Evolutionary conservation across 2,113 vertebrate genomes (phyloP).

Genomic region (Poecilia latipinna): DNA sequence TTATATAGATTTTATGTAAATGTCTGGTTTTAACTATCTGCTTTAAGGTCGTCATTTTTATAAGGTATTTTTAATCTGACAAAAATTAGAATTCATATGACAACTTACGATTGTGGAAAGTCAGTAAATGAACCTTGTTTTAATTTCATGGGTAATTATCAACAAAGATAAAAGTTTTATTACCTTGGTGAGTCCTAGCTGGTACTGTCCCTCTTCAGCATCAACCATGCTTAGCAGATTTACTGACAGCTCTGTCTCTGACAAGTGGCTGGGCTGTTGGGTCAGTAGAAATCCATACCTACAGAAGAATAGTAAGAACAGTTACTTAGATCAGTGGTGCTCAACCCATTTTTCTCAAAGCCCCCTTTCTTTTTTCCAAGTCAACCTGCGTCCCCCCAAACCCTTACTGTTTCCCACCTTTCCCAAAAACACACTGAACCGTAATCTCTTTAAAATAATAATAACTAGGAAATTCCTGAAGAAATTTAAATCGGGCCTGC

Average conservation of each 20-base stretch:
- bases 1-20: no score
- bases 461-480: no score
- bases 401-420: no score
- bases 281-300: slow-evolving; percentile 84
- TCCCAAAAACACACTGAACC: no score
- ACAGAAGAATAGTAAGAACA: neutral
- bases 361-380: no score
- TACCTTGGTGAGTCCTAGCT: slow-evolving; percentile 90
- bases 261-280: slow-evolving; percentile 26
- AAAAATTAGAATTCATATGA: neutral
- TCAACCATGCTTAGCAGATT: slow-evolving; percentile 78
- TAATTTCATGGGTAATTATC: neutral
- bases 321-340: neutral
- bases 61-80: neutral
- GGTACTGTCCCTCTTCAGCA: slow-evolving; percentile 80
- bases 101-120: no score
- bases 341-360: no score
- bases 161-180: neutral
- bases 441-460: no score
- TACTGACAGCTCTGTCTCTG: slow-evolving; percentile 75
- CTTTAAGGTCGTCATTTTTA: neutral
- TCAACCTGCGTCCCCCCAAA: no score
- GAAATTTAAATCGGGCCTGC: no score
- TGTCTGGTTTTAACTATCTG: neutral
- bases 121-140: no score